Evolutionary conservation across 2,113 vertebrate species (phyloP).

Genomic region (Mobula birostris): DNA sequence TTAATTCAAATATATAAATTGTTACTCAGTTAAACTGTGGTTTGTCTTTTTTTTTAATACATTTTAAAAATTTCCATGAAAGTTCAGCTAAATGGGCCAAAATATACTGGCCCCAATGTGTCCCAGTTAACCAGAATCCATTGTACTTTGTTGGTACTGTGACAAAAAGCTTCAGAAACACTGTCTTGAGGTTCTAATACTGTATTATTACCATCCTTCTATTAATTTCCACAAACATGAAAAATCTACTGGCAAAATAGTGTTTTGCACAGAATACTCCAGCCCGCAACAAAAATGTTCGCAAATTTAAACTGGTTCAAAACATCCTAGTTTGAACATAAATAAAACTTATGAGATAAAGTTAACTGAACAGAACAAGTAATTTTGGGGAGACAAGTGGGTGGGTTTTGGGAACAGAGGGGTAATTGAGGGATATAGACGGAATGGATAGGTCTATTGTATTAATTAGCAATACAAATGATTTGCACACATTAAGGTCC

Average conservation of each 20-base stretch:
- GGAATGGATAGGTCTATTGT: not conserved
- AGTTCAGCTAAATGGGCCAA: no score
- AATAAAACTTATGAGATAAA: not conserved
- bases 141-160: not conserved
- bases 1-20: no score
- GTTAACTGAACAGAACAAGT: not conserved
- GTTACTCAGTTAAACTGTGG: no score
- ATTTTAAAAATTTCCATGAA: no score
- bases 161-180: not conserved
- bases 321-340: not conserved
- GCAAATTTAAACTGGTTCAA: not conserved
- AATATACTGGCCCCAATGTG: no score
- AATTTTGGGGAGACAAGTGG: not conserved
- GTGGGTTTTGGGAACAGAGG: not conserved
- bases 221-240: no score
- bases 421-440: not conserved
- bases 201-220: not conserved
- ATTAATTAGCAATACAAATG: not conserved
- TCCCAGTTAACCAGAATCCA: not conserved
- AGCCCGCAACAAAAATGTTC: not conserved
- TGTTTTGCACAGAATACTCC: not conserved
- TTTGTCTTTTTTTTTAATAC: no score
- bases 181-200: not conserved
- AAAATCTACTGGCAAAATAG: not conserved
- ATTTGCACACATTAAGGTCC: no score